phyloP scores from a whole-genome alignment of 92 coral and sea anemone genomes.

The Zoanthus solanderi region DNA sequence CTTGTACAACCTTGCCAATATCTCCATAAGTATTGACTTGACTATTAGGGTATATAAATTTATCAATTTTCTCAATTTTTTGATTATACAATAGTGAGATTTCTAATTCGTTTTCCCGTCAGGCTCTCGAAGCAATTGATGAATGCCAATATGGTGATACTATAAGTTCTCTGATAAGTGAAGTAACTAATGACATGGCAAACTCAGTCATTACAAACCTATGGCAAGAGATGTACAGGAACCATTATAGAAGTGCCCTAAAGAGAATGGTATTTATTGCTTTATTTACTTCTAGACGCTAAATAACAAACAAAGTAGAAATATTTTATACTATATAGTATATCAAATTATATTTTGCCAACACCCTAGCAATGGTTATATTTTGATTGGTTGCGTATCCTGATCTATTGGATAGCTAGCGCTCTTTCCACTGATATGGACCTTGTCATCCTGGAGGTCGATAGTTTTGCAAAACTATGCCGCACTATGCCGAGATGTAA shows the following conservation, averaged over 20 bases:
- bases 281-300: not conserved
- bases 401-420: no score
- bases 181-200: constrained; percentile 61
- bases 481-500: no score
- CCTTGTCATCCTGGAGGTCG: no score
- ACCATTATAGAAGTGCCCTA: constrained; percentile 50
- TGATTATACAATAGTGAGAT: not conserved
- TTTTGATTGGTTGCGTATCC: no score
- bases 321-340: not conserved
- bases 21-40: no score
- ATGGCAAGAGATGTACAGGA: constrained; percentile 62
- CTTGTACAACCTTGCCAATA: no score
- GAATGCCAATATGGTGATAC: constrained; percentile 59
- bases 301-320: not conserved
- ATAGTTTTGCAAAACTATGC: no score
- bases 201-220: constrained; percentile 57
- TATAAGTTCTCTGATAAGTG: constrained; percentile 65
- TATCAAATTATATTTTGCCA: not conserved
- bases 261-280: constrained; percentile 56
- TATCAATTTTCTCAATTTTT: not conserved
- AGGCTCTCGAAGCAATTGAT: constrained; percentile 65
- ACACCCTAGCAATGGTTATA: no score
- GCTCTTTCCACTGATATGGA: no score
- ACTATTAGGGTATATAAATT: not conserved
- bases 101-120: not conserved